phyloP scores from a whole-genome alignment of 2,797 vertebrate genomes.

The Ctenopoma multispine region DNA sequence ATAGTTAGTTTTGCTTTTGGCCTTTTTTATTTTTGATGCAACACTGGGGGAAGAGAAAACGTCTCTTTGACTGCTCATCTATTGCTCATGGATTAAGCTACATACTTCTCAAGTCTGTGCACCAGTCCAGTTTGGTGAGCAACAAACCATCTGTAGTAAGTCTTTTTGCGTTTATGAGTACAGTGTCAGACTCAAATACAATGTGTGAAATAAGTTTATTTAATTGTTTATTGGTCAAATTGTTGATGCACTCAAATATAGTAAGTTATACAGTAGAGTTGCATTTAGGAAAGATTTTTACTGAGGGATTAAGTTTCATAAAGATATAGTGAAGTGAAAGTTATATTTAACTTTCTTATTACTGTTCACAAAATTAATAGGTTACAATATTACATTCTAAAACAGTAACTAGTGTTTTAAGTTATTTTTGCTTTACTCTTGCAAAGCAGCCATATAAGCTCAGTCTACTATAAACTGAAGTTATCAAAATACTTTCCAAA shows the following conservation, averaged over 20 bases:
- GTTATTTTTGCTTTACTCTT: no score
- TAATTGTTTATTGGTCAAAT: neutral
- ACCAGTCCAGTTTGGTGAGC: conserved; percentile 13
- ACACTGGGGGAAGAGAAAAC: neutral
- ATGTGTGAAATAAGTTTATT: conserved; percentile 8
- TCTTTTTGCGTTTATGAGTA: no score
- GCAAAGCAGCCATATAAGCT: no score
- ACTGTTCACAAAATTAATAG: no score
- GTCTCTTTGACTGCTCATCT: neutral
- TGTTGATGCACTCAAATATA: neutral
- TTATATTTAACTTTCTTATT: no score
- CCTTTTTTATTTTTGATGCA: conserved; percentile 10
- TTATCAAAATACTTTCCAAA: no score
- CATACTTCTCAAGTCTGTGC: conserved; percentile 1
- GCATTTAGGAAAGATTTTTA: neutral
- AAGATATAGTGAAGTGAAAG: no score
- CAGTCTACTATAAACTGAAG: no score
- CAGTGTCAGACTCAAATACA: neutral
- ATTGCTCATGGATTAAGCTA: conserved; percentile 16
- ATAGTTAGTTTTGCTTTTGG: neutral
- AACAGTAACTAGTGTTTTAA: no score
- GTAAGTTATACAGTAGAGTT: conserved; percentile 15
- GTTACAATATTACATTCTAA: no score
- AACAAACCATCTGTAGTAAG: neutral
- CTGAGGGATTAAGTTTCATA: neutral